These are phyloP conservation scores for Lypha dubia DNA, from an alignment of 2,888 invertebrate species.

Conservation along the genomic window DNA sequence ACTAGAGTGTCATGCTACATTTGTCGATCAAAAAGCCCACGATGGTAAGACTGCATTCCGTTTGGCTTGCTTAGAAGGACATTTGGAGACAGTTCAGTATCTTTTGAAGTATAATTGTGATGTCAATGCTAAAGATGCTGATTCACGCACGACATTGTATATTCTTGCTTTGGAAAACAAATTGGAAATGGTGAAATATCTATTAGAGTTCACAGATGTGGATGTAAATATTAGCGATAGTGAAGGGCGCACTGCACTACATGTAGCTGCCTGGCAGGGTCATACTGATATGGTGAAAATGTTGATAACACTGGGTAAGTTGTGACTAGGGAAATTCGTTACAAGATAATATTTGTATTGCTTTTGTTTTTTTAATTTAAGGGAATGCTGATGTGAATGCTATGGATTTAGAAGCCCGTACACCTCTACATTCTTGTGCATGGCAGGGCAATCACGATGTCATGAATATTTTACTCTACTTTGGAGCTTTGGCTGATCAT, in stretches of 20 bases:
- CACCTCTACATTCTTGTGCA: slow-evolving; percentile 96
- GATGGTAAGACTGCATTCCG: slow-evolving; percentile 95
- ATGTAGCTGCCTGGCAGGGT: slow-evolving; percentile 97
- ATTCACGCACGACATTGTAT: slow-evolving; percentile 95
- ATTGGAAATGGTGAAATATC: slow-evolving; percentile 91
- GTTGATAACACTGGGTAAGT: slow-evolving; percentile 87
- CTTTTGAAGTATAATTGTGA: slow-evolving; percentile 91
- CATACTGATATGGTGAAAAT: slow-evolving; percentile 96
- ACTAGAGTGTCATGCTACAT: slow-evolving; percentile 89
- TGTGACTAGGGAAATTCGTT: not conserved
- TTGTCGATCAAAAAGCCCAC: slow-evolving; percentile 93
- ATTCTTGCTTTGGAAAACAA: slow-evolving; percentile 95
- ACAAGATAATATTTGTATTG: not conserved
- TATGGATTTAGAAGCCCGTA: slow-evolving; percentile 92
- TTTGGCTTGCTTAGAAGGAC: slow-evolving; percentile 85
- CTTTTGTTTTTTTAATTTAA: slow-evolving; percentile 66
- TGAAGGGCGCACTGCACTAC: slow-evolving; percentile 95
- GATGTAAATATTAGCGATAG: slow-evolving; percentile 94
- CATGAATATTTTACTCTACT: slow-evolving; percentile 90
- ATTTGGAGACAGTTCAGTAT: slow-evolving; percentile 87
- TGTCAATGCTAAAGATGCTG: slow-evolving; percentile 94
- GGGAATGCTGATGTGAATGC: slow-evolving; percentile 95
- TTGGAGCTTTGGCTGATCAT: slow-evolving; percentile 93
- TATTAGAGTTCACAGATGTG: slow-evolving; percentile 89
- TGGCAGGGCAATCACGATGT: slow-evolving; percentile 97